phyloP scores from a whole-genome alignment of 2,113 vertebrate species.

The Alexandromys fortis region DNA sequence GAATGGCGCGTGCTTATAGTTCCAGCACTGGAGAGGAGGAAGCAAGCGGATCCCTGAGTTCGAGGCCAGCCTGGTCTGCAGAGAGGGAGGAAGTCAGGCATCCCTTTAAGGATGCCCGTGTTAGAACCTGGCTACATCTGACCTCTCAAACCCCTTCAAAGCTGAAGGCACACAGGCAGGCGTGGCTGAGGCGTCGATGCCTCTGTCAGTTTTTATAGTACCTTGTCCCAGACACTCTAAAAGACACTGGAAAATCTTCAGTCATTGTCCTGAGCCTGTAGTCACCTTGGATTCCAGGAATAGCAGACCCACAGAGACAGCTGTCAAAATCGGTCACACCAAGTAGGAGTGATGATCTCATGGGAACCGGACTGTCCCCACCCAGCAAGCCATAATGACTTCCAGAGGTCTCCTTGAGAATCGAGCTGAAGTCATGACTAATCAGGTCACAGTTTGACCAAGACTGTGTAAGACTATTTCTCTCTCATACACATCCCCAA shows the following conservation, averaged over 20 bases:
- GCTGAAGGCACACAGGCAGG: background rate
- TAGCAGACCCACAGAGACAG: background rate
- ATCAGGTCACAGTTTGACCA: background rate
- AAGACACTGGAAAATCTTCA: background rate
- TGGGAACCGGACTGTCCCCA: background rate
- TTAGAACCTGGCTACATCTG: background rate
- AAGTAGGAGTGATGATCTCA: background rate
- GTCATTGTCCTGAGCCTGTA: background rate
- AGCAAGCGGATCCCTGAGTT: background rate
- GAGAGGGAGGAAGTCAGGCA: background rate
- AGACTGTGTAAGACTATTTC: background rate
- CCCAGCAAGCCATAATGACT: background rate
- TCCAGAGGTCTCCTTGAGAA: background rate
- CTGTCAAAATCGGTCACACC: background rate
- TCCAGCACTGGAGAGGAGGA: background rate
- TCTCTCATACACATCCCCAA: background rate
- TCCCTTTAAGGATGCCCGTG: background rate
- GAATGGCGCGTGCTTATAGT: no score
- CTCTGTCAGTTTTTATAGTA: background rate
- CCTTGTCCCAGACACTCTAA: background rate
- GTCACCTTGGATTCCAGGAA: background rate
- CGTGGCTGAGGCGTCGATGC: background rate
- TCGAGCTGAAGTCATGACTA: background rate
- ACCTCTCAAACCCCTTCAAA: background rate
- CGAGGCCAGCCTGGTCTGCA: background rate